A percentile compares a stretch with the other conserved stretches of the same genome.
phyloP scores from a whole-genome alignment of 2,113 vertebrate genomes.

The Theropithecus gelada region DNA sequence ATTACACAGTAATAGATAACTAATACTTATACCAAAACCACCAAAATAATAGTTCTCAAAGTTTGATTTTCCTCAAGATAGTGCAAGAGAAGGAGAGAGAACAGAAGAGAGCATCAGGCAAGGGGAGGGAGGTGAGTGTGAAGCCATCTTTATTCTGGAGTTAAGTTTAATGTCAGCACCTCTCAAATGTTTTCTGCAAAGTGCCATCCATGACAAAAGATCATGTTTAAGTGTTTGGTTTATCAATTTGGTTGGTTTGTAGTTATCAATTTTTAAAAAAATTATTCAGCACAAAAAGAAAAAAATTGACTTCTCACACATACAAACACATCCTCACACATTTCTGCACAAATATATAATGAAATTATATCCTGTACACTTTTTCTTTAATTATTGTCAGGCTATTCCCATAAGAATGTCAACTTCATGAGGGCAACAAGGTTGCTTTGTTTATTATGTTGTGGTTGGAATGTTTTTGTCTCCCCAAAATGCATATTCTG shows the following conservation, averaged over 20 bases:
- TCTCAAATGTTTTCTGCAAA: not conserved
- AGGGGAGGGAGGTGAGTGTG: not conserved
- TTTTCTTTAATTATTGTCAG: not conserved
- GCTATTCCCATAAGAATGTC: not conserved
- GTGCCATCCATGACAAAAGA: not conserved
- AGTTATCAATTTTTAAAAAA: not conserved
- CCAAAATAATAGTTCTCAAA: not conserved
- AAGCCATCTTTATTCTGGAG: not conserved
- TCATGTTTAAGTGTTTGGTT: not conserved
- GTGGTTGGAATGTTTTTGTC: not conserved
- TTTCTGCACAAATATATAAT: not conserved
- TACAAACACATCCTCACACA: not conserved
- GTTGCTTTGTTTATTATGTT: not conserved
- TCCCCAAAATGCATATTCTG: too few relatives aligned
- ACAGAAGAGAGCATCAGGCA: not conserved
- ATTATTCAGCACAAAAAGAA: not conserved
- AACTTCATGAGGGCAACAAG: not conserved
- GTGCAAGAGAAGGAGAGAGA: not conserved
- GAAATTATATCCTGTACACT: not conserved
- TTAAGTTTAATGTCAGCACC: not conserved
- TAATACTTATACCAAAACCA: not conserved
- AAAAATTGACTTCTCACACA: not conserved
- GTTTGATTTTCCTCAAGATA: not conserved
- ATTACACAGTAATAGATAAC: not conserved
- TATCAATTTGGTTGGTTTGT: not conserved